Evolutionary conservation across 2,888 invertebrate species (phyloP).

Genomic region (Protodeltote pygarga): DNA sequence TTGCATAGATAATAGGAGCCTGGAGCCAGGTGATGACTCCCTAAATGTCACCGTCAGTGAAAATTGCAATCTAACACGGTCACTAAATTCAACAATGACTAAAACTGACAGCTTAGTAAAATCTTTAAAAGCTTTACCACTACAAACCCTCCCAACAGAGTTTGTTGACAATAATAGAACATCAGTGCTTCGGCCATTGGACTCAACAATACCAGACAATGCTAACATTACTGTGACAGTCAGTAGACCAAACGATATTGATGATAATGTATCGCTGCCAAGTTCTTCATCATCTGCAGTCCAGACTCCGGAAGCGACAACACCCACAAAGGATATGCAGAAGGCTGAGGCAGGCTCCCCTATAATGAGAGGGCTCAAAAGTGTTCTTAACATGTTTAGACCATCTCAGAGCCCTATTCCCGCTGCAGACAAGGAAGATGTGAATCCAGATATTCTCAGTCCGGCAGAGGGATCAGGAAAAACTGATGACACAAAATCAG

Average conservation of each 20-base stretch:
- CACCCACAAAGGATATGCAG: conserved; percentile 73
- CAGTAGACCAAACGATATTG: conserved; percentile 57
- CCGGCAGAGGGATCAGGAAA: conserved; percentile 25
- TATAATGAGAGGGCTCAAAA: conserved; percentile 78
- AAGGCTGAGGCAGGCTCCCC: conserved; percentile 74
- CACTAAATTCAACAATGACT: conserved; percentile 68
- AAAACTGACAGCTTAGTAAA: conserved; percentile 64
- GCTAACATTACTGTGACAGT: conserved; percentile 64
- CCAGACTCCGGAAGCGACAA: conserved; percentile 76
- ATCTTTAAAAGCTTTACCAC: conserved; percentile 66
- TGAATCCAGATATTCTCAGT: conserved; percentile 32
- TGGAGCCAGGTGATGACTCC: conserved; percentile 57
- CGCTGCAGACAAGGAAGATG: conserved; percentile 51
- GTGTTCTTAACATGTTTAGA: conserved; percentile 79
- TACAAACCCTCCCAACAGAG: conserved; percentile 65
- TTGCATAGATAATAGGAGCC: conserved; percentile 60
- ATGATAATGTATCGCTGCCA: conserved; percentile 70
- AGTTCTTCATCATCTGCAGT: conserved; percentile 71
- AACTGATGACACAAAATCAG: conserved; percentile 27
- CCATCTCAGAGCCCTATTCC: conserved; percentile 79
- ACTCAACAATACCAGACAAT: conserved; percentile 49
- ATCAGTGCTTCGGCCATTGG: conserved; percentile 58
- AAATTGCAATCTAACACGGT: conserved; percentile 65
- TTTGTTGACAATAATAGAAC: conserved; percentile 57
- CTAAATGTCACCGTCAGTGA: conserved; percentile 58